A percentile compares a stretch with the other conserved stretches of the same genome.
Conservation (phyloP, 53 echinoderm and acorn worm species). For the Holothuria leucospilota region DNA sequence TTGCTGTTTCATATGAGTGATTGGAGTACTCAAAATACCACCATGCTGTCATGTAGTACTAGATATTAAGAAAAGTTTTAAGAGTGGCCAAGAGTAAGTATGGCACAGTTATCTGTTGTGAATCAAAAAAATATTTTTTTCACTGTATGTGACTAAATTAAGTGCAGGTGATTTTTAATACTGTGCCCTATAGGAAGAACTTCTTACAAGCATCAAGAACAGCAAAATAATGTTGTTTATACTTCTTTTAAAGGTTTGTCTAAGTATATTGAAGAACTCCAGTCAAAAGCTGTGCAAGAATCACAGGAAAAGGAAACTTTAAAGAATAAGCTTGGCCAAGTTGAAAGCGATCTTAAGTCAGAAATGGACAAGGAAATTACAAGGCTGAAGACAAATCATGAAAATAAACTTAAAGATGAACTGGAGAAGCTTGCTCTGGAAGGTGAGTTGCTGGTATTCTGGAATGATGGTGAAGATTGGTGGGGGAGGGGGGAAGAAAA, state of each 20-base stretch:
- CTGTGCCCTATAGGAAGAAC: no score
- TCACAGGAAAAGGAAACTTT: slow-evolving; percentile 38
- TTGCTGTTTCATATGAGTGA: no score
- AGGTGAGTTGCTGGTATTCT: slow-evolving; percentile 52
- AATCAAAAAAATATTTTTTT: no score
- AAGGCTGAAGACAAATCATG: slow-evolving; percentile 77
- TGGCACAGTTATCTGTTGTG: no score
- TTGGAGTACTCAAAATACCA: no score
- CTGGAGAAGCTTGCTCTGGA: slow-evolving; percentile 77
- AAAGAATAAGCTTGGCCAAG: slow-evolving; percentile 41
- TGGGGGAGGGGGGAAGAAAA: no score
- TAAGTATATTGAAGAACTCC: slow-evolving; percentile 61
- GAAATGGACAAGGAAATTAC: slow-evolving; percentile 78
- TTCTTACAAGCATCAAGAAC: no score
- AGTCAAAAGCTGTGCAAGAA: slow-evolving; percentile 50
- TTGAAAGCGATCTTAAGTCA: slow-evolving; percentile 65
- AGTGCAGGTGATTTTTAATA: no score
- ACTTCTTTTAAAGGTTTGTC: slow-evolving; percentile 57
- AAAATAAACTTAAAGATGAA: slow-evolving; percentile 64
- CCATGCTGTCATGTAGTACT: no score
- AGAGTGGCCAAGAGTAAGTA: no score
- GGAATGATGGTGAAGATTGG: not conserved
- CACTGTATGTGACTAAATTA: no score
- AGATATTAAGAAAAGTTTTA: no score
- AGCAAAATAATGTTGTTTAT: not conserved